phyloP scores from a whole-genome alignment of 2,113 vertebrate species.

The Zosterops lateralis region DNA sequence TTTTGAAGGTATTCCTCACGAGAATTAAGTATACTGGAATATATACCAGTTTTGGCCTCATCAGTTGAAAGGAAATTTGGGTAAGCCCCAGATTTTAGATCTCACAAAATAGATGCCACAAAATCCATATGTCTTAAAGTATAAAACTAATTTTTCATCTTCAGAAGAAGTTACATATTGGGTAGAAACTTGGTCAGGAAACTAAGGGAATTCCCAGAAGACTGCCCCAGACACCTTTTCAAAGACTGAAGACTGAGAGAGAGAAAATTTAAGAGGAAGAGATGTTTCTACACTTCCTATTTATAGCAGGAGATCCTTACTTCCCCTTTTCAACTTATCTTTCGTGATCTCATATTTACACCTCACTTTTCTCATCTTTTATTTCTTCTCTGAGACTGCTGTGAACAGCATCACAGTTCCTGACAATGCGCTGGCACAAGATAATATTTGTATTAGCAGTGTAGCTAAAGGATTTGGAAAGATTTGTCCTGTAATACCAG shows the following conservation, averaged over 20 bases:
- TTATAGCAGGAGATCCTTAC: neutral
- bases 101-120: neutral
- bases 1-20: neutral
- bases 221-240: neutral
- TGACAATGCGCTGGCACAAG: neutral
- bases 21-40: neutral
- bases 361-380: neutral
- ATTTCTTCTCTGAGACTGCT: neutral
- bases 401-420: neutral
- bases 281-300: neutral
- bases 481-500: neutral
- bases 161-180: neutral
- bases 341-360: neutral
- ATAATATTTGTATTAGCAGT: neutral
- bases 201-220: neutral
- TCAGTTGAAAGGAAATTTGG: neutral
- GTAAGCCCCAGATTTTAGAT: neutral
- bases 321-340: neutral
- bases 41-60: neutral
- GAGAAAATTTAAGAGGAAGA: neutral
- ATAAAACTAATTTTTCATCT: neutral
- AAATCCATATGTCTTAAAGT: neutral
- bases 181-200: neutral
- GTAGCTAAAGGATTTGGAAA: conserved; percentile 14
- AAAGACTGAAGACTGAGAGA: neutral